Evolutionary conservation across 2,113 vertebrate species (phyloP).

Genomic region (Coptodon bakossiorum): DNA sequence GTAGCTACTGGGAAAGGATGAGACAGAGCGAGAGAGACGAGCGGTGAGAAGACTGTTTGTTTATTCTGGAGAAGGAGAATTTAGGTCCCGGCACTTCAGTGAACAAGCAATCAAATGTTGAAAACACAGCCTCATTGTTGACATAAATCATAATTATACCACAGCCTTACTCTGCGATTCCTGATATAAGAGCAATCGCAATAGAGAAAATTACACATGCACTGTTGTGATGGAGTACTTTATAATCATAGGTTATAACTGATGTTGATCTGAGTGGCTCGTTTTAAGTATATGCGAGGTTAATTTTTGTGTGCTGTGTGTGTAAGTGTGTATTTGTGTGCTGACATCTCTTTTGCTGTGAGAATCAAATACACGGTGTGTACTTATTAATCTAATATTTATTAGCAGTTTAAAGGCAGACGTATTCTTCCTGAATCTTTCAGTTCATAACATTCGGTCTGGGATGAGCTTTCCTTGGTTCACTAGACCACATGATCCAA

Average conservation of each 20-base stretch:
- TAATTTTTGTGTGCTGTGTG: background rate
- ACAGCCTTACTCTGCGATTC: background rate
- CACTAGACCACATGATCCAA: background rate
- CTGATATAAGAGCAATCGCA: slow-evolving; percentile 16
- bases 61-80: slow-evolving; percentile 15
- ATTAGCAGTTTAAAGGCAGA: background rate
- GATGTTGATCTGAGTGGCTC: slow-evolving; percentile 13
- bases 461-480: background rate
- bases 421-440: background rate
- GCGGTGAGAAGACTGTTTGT: background rate
- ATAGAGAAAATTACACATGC: slow-evolving; percentile 11
- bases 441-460: background rate
- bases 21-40: background rate
- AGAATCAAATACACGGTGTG: background rate
- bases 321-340: background rate
- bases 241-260: slow-evolving; percentile 31
- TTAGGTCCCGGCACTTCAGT: slow-evolving; percentile 41
- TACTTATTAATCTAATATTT: background rate
- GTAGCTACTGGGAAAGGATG: background rate
- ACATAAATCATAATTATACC: slow-evolving; percentile 50
- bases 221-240: background rate
- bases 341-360: background rate
- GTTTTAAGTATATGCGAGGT: background rate
- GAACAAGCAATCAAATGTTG: slow-evolving; percentile 48
- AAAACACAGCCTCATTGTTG: slow-evolving; percentile 44